Evolutionary conservation across 53 echinoderm and acorn worm species (phyloP), one percentile per base, ranked within the genome.

Genomic region (Apostichopus leukothele): DNA sequence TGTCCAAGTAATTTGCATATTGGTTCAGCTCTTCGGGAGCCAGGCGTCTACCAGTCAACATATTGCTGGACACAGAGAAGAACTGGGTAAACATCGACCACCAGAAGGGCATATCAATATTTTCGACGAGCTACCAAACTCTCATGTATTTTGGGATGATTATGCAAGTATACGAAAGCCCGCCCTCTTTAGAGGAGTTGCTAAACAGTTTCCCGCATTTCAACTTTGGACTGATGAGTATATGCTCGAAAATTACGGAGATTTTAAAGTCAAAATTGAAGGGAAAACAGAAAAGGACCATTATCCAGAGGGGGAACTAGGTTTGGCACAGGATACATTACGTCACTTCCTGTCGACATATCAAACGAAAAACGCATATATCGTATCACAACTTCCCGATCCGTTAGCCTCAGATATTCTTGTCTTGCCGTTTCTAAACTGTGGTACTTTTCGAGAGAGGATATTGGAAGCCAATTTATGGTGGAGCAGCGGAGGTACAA

Each of bases 251-350:
- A 89, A 94, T 52, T 96, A 91, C 50, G 92, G 94, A 13, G 85
- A 96, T 75, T 86, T 97, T 14, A 91, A 94, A 27, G 95, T 97
- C 6, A 95, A 93, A 85, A 92, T 97, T 54, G 97, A 97, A 88
- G 89, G 88, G 5, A 97, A 97, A 73, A 51, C 92, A 9, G 95
- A 97, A 67, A 95, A 96, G 76, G 93, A 94, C 53, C 27, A 76
- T 7, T 89, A 90, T 16, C 97, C 97, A 7, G 90, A 92, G 51
- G 97, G 97, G 20, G 91, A 77, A 12, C 86, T 89, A 50, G 95
- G 97, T n/a, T 88, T 97, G 12, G 97, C 94, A 23, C 95, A 95
- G 88, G 97, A 97, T 73, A 97, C 95, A 7, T n/a, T 97, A 10
- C 73, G 74, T 18, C 92, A 91, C 61, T 94, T 97, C 89, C 86